Percentiles rank a stretch among this genome's conserved stretches.
Evolutionary conservation across 2,888 invertebrate genomes (phyloP).

Genomic region (Liposcelis brunnea): DNA sequence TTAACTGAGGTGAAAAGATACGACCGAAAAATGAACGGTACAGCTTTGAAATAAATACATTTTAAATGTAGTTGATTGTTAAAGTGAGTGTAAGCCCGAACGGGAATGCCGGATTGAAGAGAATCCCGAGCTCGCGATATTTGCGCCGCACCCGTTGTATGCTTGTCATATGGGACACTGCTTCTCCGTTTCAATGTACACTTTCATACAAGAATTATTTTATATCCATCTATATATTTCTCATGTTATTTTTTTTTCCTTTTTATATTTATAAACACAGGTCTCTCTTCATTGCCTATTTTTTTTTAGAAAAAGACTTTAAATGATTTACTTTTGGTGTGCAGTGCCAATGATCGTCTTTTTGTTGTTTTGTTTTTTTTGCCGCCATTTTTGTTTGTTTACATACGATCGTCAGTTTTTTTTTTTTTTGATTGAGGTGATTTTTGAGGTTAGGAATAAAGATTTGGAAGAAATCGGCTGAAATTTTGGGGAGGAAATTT

Average conservation of each 20-base stretch:
- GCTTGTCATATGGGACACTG: slow-evolving; percentile 14
- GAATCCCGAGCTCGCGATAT: slow-evolving; percentile 30
- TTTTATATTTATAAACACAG: not conserved
- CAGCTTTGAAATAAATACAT: too few species aligned
- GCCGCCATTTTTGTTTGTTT: slow-evolving; percentile 6
- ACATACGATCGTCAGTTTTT: not conserved
- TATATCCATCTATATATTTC: not conserved
- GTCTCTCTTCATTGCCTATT: too few species aligned
- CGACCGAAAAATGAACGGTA: too few species aligned
- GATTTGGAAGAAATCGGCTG: too few species aligned
- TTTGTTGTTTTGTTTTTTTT: not conserved
- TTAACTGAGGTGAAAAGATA: too few species aligned
- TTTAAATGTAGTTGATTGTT: not conserved
- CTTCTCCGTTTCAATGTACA: not conserved
- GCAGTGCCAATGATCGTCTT: too few species aligned
- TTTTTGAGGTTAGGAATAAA: too few species aligned
- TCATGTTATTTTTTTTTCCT: not conserved
- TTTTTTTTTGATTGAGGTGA: not conserved
- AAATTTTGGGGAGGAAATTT: too few species aligned
- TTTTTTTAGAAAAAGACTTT: too few species aligned
- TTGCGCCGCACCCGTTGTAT: slow-evolving; percentile 24
- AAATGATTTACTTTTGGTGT: too few species aligned
- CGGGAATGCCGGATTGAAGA: slow-evolving; percentile 19
- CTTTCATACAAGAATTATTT: not conserved
- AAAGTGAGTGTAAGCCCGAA: slow-evolving; percentile 3